Evolutionary conservation across 2,797 vertebrate genomes (phyloP), one percentile per base, ranked within the genome.

Genomic region (Acanthurus tractus): DNA sequence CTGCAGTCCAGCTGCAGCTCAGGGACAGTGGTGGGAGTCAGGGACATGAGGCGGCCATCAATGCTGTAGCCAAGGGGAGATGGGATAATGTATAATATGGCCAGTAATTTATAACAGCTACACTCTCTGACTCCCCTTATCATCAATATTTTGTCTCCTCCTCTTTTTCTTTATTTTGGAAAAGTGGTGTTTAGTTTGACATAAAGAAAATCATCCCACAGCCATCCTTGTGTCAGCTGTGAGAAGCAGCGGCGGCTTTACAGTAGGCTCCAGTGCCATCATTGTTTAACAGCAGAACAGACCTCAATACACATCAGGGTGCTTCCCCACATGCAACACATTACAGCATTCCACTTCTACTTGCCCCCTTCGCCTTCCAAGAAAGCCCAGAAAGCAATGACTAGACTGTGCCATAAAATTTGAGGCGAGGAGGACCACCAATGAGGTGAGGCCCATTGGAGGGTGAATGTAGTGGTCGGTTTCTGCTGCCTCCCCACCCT

Each of bases 1-100:
- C 78, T 90, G 78, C 70, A 62, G 78, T 82, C 88, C 88, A 90
- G 91, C 90, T 92, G 90, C 76, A 86, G 80, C 82, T 84, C 82
- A 78, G 85, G 90, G 89, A 93, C 81, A 80, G 61, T 1, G 55
- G 72, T 69, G 84, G 83, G 70, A 83, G 82, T 78, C 74, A 80
- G 72, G 82, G 77, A 79, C 81, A 82, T 0, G n/a, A 76, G 66
- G 40, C 52, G 34, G 72, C 48, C 76, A 50, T 53, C 54, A 58
- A n/a, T 14, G 46, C n/a, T 71, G 61, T 45, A 61, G 44, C 49
- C 20, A 38, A 42, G 22, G 5, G 50, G 45, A 56, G 56, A 78
- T 57, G 48, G 23, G 36, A 65, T 48, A 14, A 50, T 17, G 57
- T 36, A 18, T 20, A 57, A 65, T 56, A 38, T 54, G 18, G 23